These are phyloP conservation scores for Acanthopagrus latus DNA, from an alignment of 2,797 vertebrate species.

Conservation along the genomic window DNA sequence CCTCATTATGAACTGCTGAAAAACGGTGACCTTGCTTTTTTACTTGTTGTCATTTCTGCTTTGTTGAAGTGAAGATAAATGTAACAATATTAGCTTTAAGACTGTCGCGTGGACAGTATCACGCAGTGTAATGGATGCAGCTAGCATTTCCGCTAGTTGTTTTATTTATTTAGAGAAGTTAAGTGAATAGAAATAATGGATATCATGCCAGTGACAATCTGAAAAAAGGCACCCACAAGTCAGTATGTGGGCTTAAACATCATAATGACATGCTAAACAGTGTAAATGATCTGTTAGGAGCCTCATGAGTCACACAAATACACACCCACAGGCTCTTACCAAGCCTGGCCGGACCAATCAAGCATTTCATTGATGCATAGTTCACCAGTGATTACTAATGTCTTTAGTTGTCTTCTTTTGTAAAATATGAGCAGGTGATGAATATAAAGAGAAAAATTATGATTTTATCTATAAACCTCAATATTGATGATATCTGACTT, in stretches of 20 bases:
- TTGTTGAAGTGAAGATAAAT: background rate
- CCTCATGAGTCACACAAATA: slow-evolving; percentile 74
- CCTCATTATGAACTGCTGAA: background rate
- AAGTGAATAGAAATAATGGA: background rate
- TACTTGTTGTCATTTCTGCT: background rate
- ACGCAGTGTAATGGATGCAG: background rate
- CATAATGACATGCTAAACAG: slow-evolving; percentile 80
- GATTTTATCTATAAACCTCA: background rate
- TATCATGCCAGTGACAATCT: background rate
- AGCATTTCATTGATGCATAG: slow-evolving; percentile 34
- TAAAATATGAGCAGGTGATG: background rate
- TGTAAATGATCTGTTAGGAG: slow-evolving; percentile 75
- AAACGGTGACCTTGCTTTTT: background rate
- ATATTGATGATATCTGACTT: background rate
- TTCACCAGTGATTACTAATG: slow-evolving; percentile 10
- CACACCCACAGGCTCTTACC: slow-evolving; percentile 72
- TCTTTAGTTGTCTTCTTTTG: background rate
- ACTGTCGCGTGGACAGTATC: background rate
- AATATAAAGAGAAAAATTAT: background rate
- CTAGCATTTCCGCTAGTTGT: background rate
- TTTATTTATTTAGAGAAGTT: background rate
- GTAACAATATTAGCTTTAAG: background rate
- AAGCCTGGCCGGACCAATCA: slow-evolving; percentile 39
- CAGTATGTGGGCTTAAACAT: slow-evolving; percentile 52
- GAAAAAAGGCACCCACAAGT: background rate